Percentiles rank a stretch among this genome's conserved stretches.
Evolutionary conservation across 2,888 invertebrate species (phyloP).

Genomic region (Drosophila affinis): DNA sequence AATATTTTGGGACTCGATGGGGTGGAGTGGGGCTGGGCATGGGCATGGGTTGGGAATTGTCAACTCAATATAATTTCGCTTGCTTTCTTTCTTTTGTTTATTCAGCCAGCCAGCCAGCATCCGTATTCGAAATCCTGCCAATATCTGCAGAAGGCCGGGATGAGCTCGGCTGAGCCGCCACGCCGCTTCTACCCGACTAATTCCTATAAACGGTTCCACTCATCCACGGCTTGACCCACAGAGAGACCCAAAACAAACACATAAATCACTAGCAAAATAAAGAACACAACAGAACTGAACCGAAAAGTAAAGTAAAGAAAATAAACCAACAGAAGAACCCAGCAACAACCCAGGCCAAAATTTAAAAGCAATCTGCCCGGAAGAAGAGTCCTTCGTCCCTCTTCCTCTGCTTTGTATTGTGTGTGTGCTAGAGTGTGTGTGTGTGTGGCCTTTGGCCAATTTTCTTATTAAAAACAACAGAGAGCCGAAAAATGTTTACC

Average conservation of each 20-base stretch:
- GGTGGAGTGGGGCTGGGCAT: constrained; percentile 1
- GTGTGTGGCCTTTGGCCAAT: constrained; percentile 75
- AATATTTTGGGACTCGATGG: constrained; percentile 49
- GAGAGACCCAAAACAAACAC: constrained; percentile 72
- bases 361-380: constrained; percentile 74
- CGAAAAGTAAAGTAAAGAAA: constrained; percentile 21
- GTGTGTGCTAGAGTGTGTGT: constrained; percentile 8
- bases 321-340: constrained; percentile 49
- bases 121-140: constrained; percentile 21
- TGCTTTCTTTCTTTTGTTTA: constrained; percentile 55
- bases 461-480: constrained; percentile 78
- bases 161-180: constrained; percentile 26
- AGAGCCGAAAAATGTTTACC: constrained; percentile 77
- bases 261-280: constrained; percentile 68
- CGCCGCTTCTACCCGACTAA: constrained; percentile 56
- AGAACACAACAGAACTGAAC: constrained; percentile 18
- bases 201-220: constrained; percentile 61
- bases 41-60: constrained; percentile 28
- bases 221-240: constrained; percentile 71
- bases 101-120: constrained; percentile 67
- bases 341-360: constrained; percentile 62
- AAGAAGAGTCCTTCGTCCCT: constrained; percentile 24
- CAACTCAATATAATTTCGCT: constrained; percentile 44
- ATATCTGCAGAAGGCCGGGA: constrained; percentile 20
- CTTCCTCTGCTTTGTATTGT: constrained; percentile 5